phyloP scores from a whole-genome alignment of 2,797 vertebrate genomes.

The Gobionotothen gibberifrons region DNA sequence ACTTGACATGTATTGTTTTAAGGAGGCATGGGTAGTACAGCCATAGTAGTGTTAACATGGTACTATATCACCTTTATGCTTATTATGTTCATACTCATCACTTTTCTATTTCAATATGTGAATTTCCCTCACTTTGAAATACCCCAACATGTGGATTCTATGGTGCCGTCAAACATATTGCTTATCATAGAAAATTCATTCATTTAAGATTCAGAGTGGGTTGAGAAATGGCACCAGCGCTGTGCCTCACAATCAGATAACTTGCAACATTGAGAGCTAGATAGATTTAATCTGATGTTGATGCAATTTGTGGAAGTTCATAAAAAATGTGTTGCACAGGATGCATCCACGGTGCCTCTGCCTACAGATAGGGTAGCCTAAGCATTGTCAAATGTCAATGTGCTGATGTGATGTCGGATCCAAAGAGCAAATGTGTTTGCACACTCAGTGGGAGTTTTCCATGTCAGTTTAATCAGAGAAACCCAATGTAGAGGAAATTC shows the following conservation, averaged over 20 bases:
- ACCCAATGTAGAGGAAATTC: conserved; percentile 30
- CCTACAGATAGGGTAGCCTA: not conserved
- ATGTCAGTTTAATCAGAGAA: conserved; percentile 32
- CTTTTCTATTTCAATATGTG: not conserved
- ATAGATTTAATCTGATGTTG: not conserved
- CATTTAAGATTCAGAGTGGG: conserved; percentile 27
- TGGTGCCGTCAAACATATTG: not conserved
- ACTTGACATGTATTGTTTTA: not conserved
- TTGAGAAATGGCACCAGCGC: conserved; percentile 24
- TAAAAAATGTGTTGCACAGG: conserved; percentile 1
- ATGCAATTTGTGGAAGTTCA: not conserved
- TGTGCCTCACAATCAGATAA: conserved; percentile 41
- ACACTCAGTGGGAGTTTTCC: conserved; percentile 16
- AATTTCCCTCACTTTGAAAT: not conserved
- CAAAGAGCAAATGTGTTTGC: conserved; percentile 29
- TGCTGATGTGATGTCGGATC: conserved; percentile 9
- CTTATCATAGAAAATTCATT: conserved; percentile 24
- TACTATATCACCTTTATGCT: not conserved
- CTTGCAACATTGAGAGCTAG: conserved; percentile 21
- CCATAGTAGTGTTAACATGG: not conserved
- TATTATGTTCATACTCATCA: not conserved
- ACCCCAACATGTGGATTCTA: conserved; percentile 5
- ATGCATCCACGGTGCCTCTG: conserved; percentile 3
- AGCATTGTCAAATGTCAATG: not conserved
- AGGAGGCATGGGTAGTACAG: not conserved